A percentile compares a stretch with the other conserved stretches of the same genome.
These are phyloP conservation scores for Tanaodytes sp. DNA, from an alignment of 2,888 invertebrate species.

Conservation along the genomic window DNA sequence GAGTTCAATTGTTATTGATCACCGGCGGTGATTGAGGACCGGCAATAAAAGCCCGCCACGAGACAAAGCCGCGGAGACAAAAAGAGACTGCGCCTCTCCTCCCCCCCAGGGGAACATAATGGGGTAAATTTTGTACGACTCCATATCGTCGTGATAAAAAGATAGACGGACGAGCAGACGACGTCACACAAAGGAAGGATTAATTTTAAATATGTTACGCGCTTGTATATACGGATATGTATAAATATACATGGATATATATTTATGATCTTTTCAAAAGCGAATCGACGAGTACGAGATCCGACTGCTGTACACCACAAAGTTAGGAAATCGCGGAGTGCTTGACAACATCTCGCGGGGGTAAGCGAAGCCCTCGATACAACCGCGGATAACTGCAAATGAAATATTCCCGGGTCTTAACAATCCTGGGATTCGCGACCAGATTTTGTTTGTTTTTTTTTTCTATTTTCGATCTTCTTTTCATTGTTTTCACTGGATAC, in stretches of 20 bases:
- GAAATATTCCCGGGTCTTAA: too few species aligned
- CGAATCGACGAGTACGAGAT: constrained; percentile 55
- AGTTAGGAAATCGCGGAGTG: constrained; percentile 58
- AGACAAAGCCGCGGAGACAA: constrained; percentile 63
- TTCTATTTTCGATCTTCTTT: too few species aligned
- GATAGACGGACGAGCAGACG: constrained; percentile 64
- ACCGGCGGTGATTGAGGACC: constrained; percentile 70
- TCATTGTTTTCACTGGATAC: too few species aligned
- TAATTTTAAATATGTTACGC: constrained; percentile 72
- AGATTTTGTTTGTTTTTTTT: too few species aligned
- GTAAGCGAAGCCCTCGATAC: constrained; percentile 11
- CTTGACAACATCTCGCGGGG: constrained; percentile 45
- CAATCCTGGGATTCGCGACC: too few species aligned
- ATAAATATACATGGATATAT: constrained; percentile 31
- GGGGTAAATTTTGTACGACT: constrained; percentile 71
- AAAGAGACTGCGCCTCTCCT: constrained; percentile 61
- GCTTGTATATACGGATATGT: constrained; percentile 2
- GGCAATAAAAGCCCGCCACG: constrained; percentile 65
- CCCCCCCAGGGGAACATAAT: constrained; percentile 63
- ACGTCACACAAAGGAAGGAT: constrained; percentile 69
- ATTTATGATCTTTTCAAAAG: constrained; percentile 55
- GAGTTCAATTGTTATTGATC: constrained; percentile 53
- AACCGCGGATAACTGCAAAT: constrained; percentile 15
- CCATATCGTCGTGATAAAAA: constrained; percentile 71
- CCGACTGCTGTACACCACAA: constrained; percentile 51